phyloP scores from a whole-genome alignment of 2,888 invertebrate genomes.

The Troides helena region DNA sequence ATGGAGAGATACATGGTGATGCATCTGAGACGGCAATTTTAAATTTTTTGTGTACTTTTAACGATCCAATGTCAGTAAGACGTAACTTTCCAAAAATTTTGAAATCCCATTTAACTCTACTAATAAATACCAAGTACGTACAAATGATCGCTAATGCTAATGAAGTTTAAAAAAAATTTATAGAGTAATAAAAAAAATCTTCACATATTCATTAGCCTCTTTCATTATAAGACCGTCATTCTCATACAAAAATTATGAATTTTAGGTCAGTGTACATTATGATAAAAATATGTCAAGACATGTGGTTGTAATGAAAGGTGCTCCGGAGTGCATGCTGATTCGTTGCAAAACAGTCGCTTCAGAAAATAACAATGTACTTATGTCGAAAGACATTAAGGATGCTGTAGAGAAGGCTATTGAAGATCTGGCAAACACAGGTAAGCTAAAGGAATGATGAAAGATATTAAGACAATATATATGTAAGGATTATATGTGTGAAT shows the following conservation, averaged over 20 bases:
- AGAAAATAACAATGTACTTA: constrained; percentile 85
- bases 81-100: constrained; percentile 90
- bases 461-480: too few species aligned
- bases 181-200: not conserved
- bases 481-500: too few species aligned
- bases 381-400: constrained; percentile 51
- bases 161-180: not conserved
- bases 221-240: too few species aligned
- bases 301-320: constrained; percentile 96
- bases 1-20: constrained; percentile 90
- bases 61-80: constrained; percentile 88
- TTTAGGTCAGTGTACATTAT: constrained; percentile 85
- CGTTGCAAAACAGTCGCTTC: constrained; percentile 90
- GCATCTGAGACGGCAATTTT: constrained; percentile 96
- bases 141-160: not conserved
- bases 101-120: constrained; percentile 97
- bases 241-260: constrained; percentile 6
- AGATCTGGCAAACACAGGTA: constrained; percentile 64
- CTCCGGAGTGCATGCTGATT: constrained; percentile 95
- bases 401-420: constrained; percentile 52
- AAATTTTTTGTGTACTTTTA: constrained; percentile 83
- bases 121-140: constrained; percentile 90
- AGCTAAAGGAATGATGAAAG: constrained; percentile 48
- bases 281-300: constrained; percentile 89
- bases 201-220: too few species aligned